Percentiles rank a stretch among this genome's conserved stretches.
phyloP scores from a whole-genome alignment of 2,888 invertebrate species.

The Blastobasis adustella region DNA sequence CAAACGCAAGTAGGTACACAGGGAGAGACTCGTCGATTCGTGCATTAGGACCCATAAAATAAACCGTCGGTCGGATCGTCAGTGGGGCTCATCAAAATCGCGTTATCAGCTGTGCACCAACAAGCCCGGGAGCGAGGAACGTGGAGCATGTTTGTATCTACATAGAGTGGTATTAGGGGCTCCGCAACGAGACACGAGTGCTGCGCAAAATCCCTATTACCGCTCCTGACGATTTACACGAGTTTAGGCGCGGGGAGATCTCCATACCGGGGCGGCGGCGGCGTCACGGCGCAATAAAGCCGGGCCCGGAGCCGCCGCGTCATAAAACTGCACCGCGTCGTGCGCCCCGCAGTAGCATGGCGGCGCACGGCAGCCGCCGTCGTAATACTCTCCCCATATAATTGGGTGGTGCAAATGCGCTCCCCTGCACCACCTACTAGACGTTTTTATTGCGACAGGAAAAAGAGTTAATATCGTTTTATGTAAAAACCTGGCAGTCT shows the following conservation, averaged over 20 bases:
- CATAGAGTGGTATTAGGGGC: too few species aligned
- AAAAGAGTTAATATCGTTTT: slow-evolving; percentile 51
- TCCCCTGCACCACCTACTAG: slow-evolving; percentile 33
- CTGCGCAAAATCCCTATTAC: slow-evolving; percentile 9
- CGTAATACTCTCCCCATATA: slow-evolving; percentile 19
- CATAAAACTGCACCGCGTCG: slow-evolving; percentile 40
- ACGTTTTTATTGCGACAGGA: slow-evolving; percentile 48
- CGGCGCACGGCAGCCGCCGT: too few species aligned
- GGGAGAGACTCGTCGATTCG: too few species aligned
- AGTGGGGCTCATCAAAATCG: slow-evolving; percentile 45
- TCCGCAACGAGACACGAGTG: too few species aligned
- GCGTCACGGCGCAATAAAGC: slow-evolving; percentile 30
- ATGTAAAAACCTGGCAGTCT: slow-evolving; percentile 35
- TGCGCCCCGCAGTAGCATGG: slow-evolving; percentile 9
- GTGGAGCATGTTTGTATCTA: too few species aligned
- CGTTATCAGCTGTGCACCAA: slow-evolving; percentile 42
- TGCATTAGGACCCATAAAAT: too few species aligned
- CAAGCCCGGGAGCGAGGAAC: slow-evolving; percentile 12
- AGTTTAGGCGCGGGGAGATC: background rate
- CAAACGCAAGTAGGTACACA: too few species aligned
- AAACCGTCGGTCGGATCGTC: slow-evolving; percentile 11
- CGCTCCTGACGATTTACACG: background rate
- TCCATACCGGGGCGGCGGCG: slow-evolving; percentile 18
- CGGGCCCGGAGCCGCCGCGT: slow-evolving; percentile 21
- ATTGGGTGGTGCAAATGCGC: slow-evolving; percentile 49